These are phyloP conservation scores for Artemia sinica DNA, from an alignment of 2,888 invertebrate species.

Conservation along the genomic window DNA sequence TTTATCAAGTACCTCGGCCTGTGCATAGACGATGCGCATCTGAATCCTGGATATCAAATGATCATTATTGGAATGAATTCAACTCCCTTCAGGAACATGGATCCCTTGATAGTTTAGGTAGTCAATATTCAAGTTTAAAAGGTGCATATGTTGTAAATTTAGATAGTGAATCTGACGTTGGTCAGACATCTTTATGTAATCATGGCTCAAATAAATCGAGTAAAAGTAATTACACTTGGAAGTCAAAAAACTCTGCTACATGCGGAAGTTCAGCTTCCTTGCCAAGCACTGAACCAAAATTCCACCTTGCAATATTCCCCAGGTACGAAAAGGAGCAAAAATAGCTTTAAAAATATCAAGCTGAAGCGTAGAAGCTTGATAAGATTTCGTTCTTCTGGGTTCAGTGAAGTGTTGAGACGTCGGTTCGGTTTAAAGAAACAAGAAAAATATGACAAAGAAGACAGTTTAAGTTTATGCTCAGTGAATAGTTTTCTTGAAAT, in stretches of 20 bases:
- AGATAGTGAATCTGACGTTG: no score
- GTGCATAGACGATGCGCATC: neutral
- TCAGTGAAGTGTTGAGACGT: neutral
- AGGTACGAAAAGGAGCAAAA: neutral
- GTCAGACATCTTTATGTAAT: no score
- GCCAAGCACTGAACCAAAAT: no score
- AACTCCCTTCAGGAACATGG: no score
- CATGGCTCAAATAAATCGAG: no score
- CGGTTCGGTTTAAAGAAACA: neutral
- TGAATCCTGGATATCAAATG: neutral
- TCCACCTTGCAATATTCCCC: neutral
- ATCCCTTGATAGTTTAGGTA: no score
- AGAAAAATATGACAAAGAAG: neutral
- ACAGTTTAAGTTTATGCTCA: neutral
- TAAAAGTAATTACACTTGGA: no score
- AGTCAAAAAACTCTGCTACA: no score
- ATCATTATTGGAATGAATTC: no score
- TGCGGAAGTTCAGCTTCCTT: no score
- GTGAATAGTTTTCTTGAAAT: neutral
- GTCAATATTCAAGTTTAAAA: no score
- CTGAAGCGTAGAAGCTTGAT: neutral
- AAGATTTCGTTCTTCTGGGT: neutral
- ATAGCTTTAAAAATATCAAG: neutral
- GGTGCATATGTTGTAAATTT: no score
- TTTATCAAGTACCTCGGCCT: neutral